Evolutionary conservation across 2,113 vertebrate species (phyloP).

Genomic region (Leucosticte australis): DNA sequence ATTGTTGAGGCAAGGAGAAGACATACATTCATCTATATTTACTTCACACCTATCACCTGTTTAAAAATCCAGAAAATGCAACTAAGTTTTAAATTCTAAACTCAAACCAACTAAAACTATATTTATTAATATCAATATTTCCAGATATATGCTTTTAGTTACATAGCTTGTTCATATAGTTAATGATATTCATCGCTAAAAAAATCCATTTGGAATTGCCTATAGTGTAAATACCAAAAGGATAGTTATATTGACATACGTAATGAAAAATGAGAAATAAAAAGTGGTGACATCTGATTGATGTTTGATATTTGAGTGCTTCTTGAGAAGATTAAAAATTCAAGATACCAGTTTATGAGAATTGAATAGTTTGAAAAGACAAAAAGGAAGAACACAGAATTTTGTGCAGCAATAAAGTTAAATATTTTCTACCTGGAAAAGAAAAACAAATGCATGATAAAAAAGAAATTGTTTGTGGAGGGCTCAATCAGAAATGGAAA

Average conservation of each 20-base stretch:
- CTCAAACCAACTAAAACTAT: background rate
- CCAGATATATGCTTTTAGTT: background rate
- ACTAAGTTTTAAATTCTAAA: background rate
- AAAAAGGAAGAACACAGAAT: background rate
- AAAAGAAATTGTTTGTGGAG: background rate
- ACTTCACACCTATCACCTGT: constrained; percentile 76
- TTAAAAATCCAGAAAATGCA: background rate
- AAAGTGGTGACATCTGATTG: background rate
- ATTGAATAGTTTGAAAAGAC: background rate
- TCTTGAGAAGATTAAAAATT: background rate
- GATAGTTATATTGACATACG: background rate
- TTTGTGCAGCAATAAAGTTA: background rate
- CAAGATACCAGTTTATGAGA: background rate
- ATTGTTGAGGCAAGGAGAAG: constrained; percentile 75
- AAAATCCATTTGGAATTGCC: background rate
- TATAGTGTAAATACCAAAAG: background rate
- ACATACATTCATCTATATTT: constrained; percentile 77
- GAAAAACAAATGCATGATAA: background rate
- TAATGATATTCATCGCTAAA: background rate
- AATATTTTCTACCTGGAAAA: background rate
- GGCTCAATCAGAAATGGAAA: background rate
- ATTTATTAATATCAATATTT: background rate
- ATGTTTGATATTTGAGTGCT: background rate
- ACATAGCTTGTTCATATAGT: background rate
- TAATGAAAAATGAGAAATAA: background rate